Percentiles rank a stretch among this genome's conserved stretches.
phyloP scores from a whole-genome alignment of 2,888 invertebrate genomes.

The Drosophila formosana region DNA sequence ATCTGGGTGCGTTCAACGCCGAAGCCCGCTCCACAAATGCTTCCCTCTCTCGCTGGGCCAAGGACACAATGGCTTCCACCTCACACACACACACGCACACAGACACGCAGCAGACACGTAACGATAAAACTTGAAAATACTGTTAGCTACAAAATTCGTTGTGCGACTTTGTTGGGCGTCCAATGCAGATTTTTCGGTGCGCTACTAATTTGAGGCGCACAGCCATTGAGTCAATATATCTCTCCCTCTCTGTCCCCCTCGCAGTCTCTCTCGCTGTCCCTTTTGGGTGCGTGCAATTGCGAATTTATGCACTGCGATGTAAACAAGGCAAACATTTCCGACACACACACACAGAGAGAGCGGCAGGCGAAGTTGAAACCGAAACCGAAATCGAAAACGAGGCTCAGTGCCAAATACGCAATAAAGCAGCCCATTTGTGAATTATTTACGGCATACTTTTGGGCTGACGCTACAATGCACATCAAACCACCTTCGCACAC shows the following conservation, averaged over 20 bases:
- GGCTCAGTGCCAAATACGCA: constrained; percentile 23
- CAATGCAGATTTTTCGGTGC: constrained; percentile 60
- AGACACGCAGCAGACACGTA: constrained; percentile 34
- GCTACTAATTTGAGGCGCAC: constrained; percentile 70
- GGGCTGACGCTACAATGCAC: constrained; percentile 38
- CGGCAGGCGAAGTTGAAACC: constrained; percentile 9
- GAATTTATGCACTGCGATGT: constrained; percentile 80
- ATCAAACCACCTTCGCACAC: background rate
- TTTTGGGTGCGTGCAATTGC: constrained; percentile 74
- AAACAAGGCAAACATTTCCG: constrained; percentile 78
- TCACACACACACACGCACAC: constrained; percentile 12
- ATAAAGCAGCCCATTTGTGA: constrained; percentile 64
- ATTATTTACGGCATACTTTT: constrained; percentile 78
- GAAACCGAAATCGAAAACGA: constrained; percentile 15
- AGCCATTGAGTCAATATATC: constrained; percentile 60
- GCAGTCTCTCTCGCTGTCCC: constrained; percentile 22
- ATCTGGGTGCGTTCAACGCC: constrained; percentile 39
- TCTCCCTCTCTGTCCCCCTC: background rate
- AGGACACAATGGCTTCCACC: constrained; percentile 59
- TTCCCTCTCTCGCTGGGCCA: constrained; percentile 64
- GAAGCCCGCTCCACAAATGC: constrained; percentile 19
- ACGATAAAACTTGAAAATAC: constrained; percentile 81
- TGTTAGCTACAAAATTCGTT: constrained; percentile 81
- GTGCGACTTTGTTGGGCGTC: constrained; percentile 62
- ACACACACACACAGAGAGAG: constrained; percentile 28